Evolutionary conservation across 2,888 invertebrate genomes (phyloP), one percentile per base, ranked within the genome.

Genomic region (Yponomeuta malinellus): DNA sequence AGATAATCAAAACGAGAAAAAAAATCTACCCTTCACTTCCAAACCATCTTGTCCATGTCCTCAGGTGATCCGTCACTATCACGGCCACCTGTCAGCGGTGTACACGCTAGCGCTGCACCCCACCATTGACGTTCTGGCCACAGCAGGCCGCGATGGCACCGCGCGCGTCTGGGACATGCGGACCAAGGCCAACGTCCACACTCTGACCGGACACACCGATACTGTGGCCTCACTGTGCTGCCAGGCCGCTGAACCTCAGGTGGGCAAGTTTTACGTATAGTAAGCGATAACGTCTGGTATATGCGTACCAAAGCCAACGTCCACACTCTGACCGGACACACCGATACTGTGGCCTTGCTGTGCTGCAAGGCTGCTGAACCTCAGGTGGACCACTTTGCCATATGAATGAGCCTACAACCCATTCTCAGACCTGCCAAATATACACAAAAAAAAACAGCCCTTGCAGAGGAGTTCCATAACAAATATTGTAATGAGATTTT

Each of bases 101-200:
- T 98, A 99, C 90, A 95, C 97, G 0, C 90, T 99, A 76, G 96
- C 98, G 5, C 92, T 99, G 43, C 99, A 99, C 93, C 98, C 99
- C 9, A 96, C 96, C 3, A 96, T 99, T 74, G 99, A 99, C 92
- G 96, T 99, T 70, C 92, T 99, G 71, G 95, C 98, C 70, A 96
- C 98, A 2, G 98, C 98, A 15, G 99, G 99, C 0, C 93, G 99
- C 71, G 99, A 99, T 92, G 97, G 97, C 0, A 98, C 98, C 0
- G 99, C 98, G 0, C 93, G 99, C 74, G 97, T 99, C 70, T 99
- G 99, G 99, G 99, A 99, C 88, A 98, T 99, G 97, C 93, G 99
- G 72, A 99, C 98, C 4, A 99, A 99, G 92, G 99, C 99, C 2
- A 99, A 99, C 88, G 97, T 99, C 71, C 98, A 99, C 87, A 98